Evolutionary conservation across 2,113 vertebrate species (phyloP).

Genomic region (Empidonax alnorum): DNA sequence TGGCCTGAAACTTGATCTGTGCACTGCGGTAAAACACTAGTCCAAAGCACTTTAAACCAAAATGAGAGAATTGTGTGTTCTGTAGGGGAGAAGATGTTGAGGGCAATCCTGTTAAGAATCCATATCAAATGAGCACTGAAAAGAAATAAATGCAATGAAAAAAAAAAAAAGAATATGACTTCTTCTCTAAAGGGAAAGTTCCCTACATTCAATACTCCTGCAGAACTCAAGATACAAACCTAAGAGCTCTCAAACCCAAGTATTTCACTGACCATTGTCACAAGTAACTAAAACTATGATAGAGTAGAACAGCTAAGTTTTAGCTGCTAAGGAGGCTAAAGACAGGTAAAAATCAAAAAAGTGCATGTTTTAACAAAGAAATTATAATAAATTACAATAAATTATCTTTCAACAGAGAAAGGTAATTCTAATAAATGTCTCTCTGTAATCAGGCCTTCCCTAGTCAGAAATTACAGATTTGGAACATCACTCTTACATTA

Average conservation of each 20-base stretch:
- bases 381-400: too few relatives aligned
- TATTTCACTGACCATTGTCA: background rate
- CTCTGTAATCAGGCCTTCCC: background rate
- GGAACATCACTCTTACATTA: background rate
- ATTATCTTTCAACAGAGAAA: background rate
- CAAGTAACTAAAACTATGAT: background rate
- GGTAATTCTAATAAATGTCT: background rate
- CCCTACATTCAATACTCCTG: background rate
- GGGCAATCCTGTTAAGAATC: background rate
- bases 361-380: background rate
- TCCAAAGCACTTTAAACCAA: background rate
- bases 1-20: background rate
- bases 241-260: background rate
- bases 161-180: background rate
- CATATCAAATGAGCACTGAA: background rate
- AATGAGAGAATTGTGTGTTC: background rate
- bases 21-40: background rate
- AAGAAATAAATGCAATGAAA: background rate
- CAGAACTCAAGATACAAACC: background rate
- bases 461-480: background rate
- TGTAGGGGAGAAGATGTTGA: background rate
- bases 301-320: background rate
- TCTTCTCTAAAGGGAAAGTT: background rate
- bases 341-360: background rate
- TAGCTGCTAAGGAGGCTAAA: background rate